Evolutionary conservation across 2,113 vertebrate species (phyloP).

Genomic region (Ceratotherium simum): DNA sequence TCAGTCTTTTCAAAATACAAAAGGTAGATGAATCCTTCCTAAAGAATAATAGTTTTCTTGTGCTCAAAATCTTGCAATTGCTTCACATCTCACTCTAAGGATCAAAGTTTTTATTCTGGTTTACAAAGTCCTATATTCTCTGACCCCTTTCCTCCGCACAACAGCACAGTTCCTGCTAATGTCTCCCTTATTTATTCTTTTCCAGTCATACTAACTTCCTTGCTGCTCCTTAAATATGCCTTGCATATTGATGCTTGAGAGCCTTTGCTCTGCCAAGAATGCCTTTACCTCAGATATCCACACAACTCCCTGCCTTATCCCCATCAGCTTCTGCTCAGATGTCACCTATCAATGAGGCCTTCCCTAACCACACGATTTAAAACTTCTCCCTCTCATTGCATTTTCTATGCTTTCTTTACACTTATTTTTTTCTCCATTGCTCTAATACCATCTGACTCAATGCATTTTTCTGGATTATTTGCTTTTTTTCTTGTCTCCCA

Average conservation of each 20-base stretch:
- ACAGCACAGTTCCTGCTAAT: neutral
- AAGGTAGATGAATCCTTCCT: neutral
- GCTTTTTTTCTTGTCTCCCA: neutral
- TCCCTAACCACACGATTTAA: neutral
- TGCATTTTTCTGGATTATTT: neutral
- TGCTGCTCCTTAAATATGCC: neutral
- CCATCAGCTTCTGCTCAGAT: neutral
- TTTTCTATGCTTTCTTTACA: neutral
- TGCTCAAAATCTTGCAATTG: neutral
- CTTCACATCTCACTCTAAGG: neutral
- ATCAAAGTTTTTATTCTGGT: neutral
- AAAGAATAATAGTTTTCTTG: neutral
- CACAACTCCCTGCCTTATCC: neutral
- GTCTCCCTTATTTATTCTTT: neutral
- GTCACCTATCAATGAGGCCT: neutral
- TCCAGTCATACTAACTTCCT: neutral
- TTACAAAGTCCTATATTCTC: neutral
- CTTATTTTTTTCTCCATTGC: neutral
- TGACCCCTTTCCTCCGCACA: neutral
- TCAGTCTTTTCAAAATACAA: neutral
- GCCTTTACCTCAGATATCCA: neutral
- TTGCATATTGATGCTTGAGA: neutral
- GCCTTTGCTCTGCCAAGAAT: neutral
- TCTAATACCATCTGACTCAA: neutral
- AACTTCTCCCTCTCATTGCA: neutral